A percentile compares a stretch with the other conserved stretches of the same genome.
Conservation (phyloP, 2,797 vertebrate genomes). For the Oreortyx pictus region DNA sequence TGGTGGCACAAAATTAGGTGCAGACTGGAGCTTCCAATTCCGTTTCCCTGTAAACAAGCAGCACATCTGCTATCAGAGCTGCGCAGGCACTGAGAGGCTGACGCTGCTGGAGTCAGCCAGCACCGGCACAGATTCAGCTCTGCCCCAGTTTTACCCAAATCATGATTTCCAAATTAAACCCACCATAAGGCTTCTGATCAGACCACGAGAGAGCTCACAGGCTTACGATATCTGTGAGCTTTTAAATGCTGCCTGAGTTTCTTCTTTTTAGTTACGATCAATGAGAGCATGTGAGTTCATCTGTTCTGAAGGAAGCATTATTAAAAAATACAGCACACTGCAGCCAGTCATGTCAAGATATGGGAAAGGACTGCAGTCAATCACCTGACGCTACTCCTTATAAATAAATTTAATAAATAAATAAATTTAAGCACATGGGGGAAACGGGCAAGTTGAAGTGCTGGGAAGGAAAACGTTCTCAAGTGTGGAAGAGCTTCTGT, state of each 20-base stretch:
- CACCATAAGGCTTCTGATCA: constrained; percentile 9
- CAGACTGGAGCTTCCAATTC: background rate
- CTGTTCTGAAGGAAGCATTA: background rate
- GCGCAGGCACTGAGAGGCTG: background rate
- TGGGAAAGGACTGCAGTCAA: background rate
- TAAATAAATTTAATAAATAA: background rate
- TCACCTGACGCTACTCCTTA: background rate
- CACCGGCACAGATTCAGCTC: constrained; percentile 31
- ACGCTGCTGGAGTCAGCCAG: constrained; percentile 4
- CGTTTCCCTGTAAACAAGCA: constrained; percentile 38
- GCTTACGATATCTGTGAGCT: background rate
- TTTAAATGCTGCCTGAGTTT: constrained; percentile 28
- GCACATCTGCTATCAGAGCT: constrained; percentile 4
- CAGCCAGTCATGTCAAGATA: background rate
- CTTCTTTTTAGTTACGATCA: constrained; percentile 12
- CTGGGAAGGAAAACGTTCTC: background rate
- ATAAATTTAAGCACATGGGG: background rate
- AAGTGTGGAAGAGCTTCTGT: background rate
- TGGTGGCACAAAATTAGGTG: background rate
- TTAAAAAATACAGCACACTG: background rate
- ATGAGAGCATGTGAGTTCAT: background rate
- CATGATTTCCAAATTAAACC: constrained; percentile 48
- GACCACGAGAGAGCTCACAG: background rate
- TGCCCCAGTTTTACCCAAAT: constrained; percentile 26
- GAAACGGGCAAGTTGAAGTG: background rate